phyloP scores from a whole-genome alignment of 2,797 vertebrate species.

The Tragopan temminckii region DNA sequence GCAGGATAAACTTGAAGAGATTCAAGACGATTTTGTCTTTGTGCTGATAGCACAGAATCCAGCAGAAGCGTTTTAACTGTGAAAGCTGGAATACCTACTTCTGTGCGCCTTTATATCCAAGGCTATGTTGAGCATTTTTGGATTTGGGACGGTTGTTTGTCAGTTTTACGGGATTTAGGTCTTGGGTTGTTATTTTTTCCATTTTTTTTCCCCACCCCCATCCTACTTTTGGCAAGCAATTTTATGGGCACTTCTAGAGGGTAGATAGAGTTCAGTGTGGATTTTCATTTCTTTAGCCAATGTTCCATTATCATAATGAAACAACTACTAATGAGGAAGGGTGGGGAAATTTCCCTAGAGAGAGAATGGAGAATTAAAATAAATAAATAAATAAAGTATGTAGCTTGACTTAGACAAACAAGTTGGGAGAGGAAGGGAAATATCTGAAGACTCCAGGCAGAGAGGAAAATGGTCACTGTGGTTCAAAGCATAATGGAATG shows the following conservation, averaged over 20 bases:
- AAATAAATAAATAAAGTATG: background rate
- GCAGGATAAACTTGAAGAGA: background rate
- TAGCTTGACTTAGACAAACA: conserved; percentile 30
- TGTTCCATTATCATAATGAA: conserved; percentile 31
- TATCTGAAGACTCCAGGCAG: background rate
- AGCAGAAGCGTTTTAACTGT: background rate
- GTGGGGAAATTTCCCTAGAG: conserved; percentile 53
- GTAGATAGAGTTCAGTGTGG: background rate
- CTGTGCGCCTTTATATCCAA: background rate
- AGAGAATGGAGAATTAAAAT: background rate
- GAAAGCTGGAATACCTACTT: background rate
- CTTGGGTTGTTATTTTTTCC: background rate
- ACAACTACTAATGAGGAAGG: conserved; percentile 30
- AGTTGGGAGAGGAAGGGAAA: background rate
- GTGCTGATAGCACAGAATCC: background rate
- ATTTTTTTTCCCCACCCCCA: no score
- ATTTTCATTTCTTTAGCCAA: conserved; percentile 17
- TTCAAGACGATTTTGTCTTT: background rate
- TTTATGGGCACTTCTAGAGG: background rate
- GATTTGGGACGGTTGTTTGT: background rate
- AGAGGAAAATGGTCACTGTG: background rate
- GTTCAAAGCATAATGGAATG: background rate
- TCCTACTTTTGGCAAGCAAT: background rate
- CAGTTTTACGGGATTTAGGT: background rate
- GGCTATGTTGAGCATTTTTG: background rate